Conservation (phyloP, 2,797 vertebrate genomes). For the Myotis planiceps region DNA sequence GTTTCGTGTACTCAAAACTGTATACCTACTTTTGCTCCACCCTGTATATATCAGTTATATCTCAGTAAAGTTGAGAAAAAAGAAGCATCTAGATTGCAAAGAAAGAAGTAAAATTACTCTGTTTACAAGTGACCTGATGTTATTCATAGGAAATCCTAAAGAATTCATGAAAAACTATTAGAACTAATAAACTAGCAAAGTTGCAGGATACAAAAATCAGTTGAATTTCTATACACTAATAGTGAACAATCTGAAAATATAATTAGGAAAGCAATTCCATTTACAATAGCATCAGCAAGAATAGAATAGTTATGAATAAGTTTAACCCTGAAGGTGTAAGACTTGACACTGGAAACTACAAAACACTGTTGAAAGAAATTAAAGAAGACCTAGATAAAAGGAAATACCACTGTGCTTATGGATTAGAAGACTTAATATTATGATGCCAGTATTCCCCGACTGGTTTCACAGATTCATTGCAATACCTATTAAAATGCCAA, state of each 20-base stretch:
- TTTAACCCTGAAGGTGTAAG: neutral
- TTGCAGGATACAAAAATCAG: neutral
- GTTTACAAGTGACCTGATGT: neutral
- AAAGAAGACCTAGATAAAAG: neutral
- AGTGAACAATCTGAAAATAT: neutral
- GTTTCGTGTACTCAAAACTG: neutral
- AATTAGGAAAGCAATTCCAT: neutral
- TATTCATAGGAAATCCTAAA: neutral
- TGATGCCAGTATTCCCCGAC: neutral
- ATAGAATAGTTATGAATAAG: neutral
- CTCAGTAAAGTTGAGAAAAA: neutral
- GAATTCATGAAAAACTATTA: neutral
- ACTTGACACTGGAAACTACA: neutral
- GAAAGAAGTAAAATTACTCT: neutral
- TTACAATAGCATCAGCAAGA: neutral
- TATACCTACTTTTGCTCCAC: neutral
- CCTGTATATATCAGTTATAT: neutral
- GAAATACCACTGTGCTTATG: neutral
- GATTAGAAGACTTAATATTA: neutral
- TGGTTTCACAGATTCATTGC: neutral
- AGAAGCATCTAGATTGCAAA: neutral
- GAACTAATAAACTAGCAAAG: neutral
- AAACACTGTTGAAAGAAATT: neutral
- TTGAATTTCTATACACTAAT: neutral
- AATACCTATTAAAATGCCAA: neutral